Conservation (phyloP, 2,113 vertebrate genomes). For the Myodes glareolus region DNA sequence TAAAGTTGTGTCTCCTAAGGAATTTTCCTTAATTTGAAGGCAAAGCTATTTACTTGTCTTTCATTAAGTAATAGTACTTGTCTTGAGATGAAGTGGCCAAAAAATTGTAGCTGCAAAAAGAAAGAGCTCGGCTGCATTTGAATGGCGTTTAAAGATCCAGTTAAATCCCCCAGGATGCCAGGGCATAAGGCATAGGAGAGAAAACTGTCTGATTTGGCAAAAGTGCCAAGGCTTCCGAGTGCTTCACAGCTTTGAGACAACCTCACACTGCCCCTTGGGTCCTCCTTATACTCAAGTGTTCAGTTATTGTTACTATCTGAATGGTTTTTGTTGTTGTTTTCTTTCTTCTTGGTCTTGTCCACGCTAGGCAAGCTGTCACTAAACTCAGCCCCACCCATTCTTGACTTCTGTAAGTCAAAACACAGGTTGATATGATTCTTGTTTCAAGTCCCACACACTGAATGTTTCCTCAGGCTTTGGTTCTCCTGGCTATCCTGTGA, state of each 20-base stretch:
- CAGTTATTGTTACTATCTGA: neutral
- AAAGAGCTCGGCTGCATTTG: slow-evolving; percentile 50
- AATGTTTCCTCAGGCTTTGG: neutral
- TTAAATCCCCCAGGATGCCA: slow-evolving; percentile 5
- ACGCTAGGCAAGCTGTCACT: neutral
- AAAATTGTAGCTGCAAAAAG: slow-evolving; percentile 56
- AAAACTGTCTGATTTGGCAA: neutral
- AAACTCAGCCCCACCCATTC: neutral
- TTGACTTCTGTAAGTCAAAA: neutral
- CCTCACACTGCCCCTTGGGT: neutral
- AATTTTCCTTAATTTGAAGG: slow-evolving; percentile 70
- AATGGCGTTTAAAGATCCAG: slow-evolving; percentile 47
- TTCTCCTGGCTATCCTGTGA: neutral
- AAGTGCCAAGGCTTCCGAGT: neutral
- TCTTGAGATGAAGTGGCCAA: slow-evolving; percentile 52
- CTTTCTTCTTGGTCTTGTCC: neutral
- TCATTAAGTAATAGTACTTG: slow-evolving; percentile 74
- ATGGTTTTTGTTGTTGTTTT: neutral
- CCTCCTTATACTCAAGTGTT: neutral
- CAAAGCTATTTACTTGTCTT: slow-evolving; percentile 72
- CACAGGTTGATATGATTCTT: neutral
- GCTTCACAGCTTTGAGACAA: neutral
- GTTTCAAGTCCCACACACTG: neutral
- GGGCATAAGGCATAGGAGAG: neutral
- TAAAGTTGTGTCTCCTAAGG: slow-evolving; percentile 65